Percentiles rank a stretch among this genome's conserved stretches.
Conservation (phyloP, 2,888 invertebrate genomes). For the Erebia aethiops region DNA sequence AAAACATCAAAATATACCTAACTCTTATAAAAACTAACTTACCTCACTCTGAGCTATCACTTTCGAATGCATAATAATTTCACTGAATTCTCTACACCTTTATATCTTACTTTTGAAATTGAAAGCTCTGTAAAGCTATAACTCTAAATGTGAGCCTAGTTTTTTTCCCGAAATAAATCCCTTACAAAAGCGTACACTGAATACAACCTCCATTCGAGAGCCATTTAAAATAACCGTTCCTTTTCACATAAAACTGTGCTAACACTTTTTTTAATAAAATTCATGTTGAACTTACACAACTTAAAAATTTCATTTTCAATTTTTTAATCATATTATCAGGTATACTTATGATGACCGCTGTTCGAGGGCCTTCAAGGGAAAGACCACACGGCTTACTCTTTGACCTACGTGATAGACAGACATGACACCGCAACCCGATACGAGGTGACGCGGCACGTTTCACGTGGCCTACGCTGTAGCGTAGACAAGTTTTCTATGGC, state of each 20-base stretch:
- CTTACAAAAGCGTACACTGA: constrained; percentile 18
- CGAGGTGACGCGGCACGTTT: no score
- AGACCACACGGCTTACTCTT: no score
- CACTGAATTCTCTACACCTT: neutral
- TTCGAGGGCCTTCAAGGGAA: no score
- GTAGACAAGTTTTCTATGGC: no score
- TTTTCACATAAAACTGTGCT: constrained; percentile 20
- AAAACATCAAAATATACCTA: no score
- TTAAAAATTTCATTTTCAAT: neutral
- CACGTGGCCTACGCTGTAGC: no score
- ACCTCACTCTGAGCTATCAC: no score
- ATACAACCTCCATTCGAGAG: constrained; percentile 21
- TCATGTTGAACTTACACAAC: neutral
- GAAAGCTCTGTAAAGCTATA: neutral
- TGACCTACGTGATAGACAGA: no score
- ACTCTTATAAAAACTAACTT: no score
- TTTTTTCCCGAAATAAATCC: constrained; percentile 9
- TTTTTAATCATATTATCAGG: no score
- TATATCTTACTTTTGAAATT: neutral
- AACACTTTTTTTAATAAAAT: constrained; percentile 21
- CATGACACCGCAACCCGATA: no score
- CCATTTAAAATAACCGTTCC: constrained; percentile 22
- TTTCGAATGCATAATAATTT: constrained; percentile 13
- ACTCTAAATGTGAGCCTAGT: constrained; percentile 2
- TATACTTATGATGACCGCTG: no score